phyloP scores from a whole-genome alignment of 2,113 vertebrate genomes.

The Phaethon lepturus region DNA sequence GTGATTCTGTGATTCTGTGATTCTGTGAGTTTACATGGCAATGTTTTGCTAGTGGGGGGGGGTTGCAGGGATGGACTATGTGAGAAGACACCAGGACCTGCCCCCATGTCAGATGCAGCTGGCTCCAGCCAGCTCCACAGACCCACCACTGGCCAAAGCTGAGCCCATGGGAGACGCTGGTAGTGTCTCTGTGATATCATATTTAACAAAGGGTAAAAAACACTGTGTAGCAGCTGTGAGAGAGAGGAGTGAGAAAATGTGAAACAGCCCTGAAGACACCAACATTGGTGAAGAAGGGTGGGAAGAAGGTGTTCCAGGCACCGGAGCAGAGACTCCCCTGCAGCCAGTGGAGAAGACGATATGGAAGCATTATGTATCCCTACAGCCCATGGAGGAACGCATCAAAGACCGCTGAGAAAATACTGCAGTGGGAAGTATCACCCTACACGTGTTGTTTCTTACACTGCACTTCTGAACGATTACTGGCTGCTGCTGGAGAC shows the following conservation, averaged over 20 bases:
- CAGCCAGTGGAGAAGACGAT: neutral
- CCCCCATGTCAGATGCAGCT: neutral
- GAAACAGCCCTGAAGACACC: neutral
- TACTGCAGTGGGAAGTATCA: neutral
- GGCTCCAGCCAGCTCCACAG: neutral
- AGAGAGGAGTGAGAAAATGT: neutral
- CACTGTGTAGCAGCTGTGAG: neutral
- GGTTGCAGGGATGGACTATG: neutral
- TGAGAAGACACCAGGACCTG: neutral
- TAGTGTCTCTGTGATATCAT: neutral
- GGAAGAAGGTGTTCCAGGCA: neutral
- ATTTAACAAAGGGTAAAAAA: neutral
- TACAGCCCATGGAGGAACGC: neutral
- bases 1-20: too few species aligned
- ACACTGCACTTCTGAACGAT: neutral
- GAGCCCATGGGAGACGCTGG: accelerated
- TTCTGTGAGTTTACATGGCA: neutral
- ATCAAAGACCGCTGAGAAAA: neutral
- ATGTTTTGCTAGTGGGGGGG: neutral
- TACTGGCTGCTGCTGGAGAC: neutral
- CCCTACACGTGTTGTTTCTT: neutral
- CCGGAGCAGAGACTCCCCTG: neutral
- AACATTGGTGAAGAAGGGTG: neutral
- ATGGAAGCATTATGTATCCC: neutral
- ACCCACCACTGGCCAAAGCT: neutral